Evolutionary conservation across 1,140 invertebrate species (phyloP).

Genomic region (Euborellia annulipes): DNA sequence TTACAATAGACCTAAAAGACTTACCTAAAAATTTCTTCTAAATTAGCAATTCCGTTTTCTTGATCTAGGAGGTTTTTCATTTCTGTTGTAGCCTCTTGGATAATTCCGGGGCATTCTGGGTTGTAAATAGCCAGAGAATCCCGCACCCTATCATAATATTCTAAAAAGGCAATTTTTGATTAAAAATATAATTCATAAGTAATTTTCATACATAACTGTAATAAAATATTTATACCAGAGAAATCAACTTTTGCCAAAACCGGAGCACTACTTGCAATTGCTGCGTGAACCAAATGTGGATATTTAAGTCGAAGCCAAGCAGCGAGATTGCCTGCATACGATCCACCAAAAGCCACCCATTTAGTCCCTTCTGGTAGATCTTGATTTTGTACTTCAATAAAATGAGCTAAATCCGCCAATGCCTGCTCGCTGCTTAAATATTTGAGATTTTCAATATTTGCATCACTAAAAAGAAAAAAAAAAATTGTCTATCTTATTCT

Average conservation of each 20-base stretch:
- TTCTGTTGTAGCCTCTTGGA: background rate
- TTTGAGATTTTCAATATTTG: slow-evolving; percentile 26
- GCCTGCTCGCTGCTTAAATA: slow-evolving; percentile 34
- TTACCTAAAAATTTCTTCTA: too few relatives aligned
- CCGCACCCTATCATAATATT: background rate
- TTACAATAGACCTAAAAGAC: too few relatives aligned
- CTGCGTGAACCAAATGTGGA: slow-evolving; percentile 54
- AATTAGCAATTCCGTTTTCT: too few relatives aligned
- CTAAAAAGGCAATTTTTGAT: too few relatives aligned
- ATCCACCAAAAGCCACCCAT: slow-evolving; percentile 54
- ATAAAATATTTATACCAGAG: too few relatives aligned
- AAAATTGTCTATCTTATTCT: too few relatives aligned
- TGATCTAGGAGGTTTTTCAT: background rate
- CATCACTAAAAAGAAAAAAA: slow-evolving; percentile 22
- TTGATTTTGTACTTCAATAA: slow-evolving; percentile 31
- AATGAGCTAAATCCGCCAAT: slow-evolving; percentile 33
- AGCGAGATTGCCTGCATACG: slow-evolving; percentile 60
- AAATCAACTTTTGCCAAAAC: slow-evolving; percentile 55
- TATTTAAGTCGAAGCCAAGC: slow-evolving; percentile 60
- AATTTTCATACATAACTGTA: background rate
- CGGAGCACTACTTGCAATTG: slow-evolving; percentile 58
- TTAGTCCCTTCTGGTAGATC: slow-evolving; percentile 25
- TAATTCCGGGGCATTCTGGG: background rate
- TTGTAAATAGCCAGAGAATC: background rate
- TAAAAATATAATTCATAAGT: background rate